A percentile compares a stretch with the other conserved stretches of the same genome.
These are phyloP conservation scores for Urechis unicinctus DNA, from an alignment of 2,888 invertebrate genomes.

Conservation along the genomic window DNA sequence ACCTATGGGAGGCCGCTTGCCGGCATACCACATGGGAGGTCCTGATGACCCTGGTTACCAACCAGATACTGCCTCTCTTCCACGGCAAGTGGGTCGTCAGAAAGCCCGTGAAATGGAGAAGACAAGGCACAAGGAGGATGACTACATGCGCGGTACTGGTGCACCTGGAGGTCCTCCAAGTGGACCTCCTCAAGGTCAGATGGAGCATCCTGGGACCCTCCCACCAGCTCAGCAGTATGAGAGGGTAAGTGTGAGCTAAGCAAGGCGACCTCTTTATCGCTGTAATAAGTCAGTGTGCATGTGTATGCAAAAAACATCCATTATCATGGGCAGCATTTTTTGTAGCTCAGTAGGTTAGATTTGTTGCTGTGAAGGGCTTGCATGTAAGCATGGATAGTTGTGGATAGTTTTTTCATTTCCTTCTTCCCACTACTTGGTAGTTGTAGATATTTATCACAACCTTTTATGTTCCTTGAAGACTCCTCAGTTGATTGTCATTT, in stretches of 20 bases:
- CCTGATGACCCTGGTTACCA: background rate
- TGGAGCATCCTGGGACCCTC: background rate
- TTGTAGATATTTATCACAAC: too few species aligned
- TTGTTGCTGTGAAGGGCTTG: too few species aligned
- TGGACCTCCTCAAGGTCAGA: background rate
- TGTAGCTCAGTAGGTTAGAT: too few species aligned
- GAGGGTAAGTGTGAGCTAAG: conserved; percentile 9
- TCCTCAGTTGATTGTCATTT: too few species aligned
- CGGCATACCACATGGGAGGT: conserved; percentile 4
- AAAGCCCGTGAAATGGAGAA: background rate
- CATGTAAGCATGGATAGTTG: too few species aligned
- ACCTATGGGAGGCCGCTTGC: conserved; percentile 13
- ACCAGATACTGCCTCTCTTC: background rate
- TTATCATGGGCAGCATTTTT: too few species aligned
- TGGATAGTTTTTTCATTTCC: too few species aligned
- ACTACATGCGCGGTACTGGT: background rate
- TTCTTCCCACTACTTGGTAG: too few species aligned
- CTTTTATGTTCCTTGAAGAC: too few species aligned
- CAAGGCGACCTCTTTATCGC: background rate
- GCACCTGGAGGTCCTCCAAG: background rate
- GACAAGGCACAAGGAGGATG: background rate
- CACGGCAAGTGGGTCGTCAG: background rate
- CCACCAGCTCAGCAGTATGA: conserved; percentile 13
- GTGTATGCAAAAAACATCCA: too few species aligned
- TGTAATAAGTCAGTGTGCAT: background rate